Percentiles rank a stretch among this genome's conserved stretches.
Evolutionary conservation across 2,113 vertebrate genomes (phyloP).

Genomic region (Cathartes aura): DNA sequence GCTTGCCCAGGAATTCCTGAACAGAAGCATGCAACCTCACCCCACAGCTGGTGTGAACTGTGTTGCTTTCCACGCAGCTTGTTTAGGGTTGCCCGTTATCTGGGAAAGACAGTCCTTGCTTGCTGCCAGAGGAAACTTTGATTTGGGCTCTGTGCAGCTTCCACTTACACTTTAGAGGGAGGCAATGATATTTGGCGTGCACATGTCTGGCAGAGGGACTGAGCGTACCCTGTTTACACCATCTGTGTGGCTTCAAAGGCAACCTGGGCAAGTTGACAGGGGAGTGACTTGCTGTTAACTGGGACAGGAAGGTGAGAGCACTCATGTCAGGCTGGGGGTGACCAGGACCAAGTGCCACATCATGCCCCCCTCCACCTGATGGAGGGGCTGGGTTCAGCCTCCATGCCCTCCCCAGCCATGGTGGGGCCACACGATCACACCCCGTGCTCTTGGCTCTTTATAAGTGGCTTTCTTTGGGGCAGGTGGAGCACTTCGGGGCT

Average conservation of each 20-base stretch:
- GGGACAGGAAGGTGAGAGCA: background rate
- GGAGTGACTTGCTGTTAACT: background rate
- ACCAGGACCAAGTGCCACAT: background rate
- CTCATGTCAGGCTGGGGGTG: rapidly evolving
- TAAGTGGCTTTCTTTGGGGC: background rate
- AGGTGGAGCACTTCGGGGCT: background rate
- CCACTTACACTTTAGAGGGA: background rate
- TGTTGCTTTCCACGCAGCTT: background rate
- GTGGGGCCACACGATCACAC: background rate
- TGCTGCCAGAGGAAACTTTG: background rate
- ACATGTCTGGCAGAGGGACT: rapidly evolving
- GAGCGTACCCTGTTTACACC: rapidly evolving
- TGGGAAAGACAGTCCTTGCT: background rate
- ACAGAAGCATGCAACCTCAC: rapidly evolving
- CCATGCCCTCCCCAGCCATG: background rate
- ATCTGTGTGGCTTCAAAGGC: rapidly evolving
- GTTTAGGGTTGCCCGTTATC: background rate
- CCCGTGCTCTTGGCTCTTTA: background rate
- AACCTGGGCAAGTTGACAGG: background rate
- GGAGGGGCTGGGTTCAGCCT: background rate
- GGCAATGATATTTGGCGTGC: rapidly evolving
- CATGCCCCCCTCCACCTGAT: rapidly evolving
- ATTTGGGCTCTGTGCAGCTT: background rate
- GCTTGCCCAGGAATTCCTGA: background rate
- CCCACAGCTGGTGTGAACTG: rapidly evolving